Base-by-base conservation (phyloP, 1,140 invertebrate species). In the Andrena cerasifolii region DNA sequence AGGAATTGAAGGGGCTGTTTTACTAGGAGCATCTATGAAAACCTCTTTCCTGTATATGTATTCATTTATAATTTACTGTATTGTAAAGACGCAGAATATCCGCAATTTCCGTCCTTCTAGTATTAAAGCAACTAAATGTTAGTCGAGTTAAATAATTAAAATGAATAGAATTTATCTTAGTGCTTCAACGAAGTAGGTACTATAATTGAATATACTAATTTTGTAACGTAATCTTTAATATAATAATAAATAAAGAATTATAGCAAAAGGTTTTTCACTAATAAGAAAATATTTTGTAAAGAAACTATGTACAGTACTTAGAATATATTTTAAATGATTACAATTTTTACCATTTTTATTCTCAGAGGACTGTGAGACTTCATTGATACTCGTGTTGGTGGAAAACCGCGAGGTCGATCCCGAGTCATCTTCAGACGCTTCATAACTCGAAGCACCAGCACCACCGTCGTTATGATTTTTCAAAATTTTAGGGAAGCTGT, bases 371-470 rank as follows among this genome's bases (percentile, higher is more conserved):
- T 78, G 66, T 2, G 31, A 61, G n/a, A 67, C 43, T 56, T 67
- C 59, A 14, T 63, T 45, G 31, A 33, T 33, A 28, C 66, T 85
- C 18, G 49, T 61, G 45, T 66, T 61, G 3, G 78, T 59, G 6
- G 71, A 85, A 1, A 75, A 62, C 72, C 78, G 85, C 28, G 56
- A 74, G 2, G 78, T 86, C 3, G 89, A 88, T 14, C 51, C 82
- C 0, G 88, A 89, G 33, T 91, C 89, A 59, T 91, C 87, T 24
- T 90, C 89, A 5, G 89, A 89, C 8, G 78, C 81, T 49, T 90
- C 90, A 24, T 83, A 89, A 49, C 82, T 90, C 1, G 86, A 87
- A 8, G 49, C 71, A 8, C 80, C 81, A 16, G 62, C 75, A 21
- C 67, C 59, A 26, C 70, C 78, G 18, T 78, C 53, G 12, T 82